Base-by-base conservation (phyloP, 2,113 vertebrate genomes). In the Calypte anna region DNA sequence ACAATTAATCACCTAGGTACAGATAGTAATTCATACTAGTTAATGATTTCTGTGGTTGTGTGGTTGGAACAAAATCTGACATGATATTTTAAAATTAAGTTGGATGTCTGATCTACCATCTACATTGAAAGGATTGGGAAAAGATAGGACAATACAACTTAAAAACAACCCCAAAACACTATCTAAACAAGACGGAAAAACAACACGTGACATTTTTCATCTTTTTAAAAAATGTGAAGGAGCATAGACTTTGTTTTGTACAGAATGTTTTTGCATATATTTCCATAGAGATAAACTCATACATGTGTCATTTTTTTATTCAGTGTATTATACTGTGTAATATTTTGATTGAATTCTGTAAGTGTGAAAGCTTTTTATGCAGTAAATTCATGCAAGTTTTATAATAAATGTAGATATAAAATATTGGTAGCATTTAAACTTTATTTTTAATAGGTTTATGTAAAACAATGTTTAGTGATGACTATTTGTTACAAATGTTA, bases 111-210 rank as follows among this genome's bases (percentile, higher is more conserved):
- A 61, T 66, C 67, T 86, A 53, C 44, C 72, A 83, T 77, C 72
- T 76, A 33, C 19, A 68, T 36, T 73, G 11, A 76, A 91, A 88
- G 6, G 13, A 57, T 6, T 27, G 30, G 13, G 75, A 92, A 92
- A 74, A 21, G n/a, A 9, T 72, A 59, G 20, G 83, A 54, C 7
- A 50, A 1, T 28, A 27, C 10, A 64, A 59, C 40, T 40, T 40
- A 40, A 40, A 9, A 57, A 70, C 48, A 54, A 22, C 8, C 0
- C 1, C 0, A 13, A 0, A 1, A 0, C 28, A 30, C 18, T 23
- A 16, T 57, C 38, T 54, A 43, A 96, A 81, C 20, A 72, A 55
- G 36, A 91, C 1, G 1, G 7, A 54, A 63, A 62, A 68, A 6
- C 3, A 40, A 54, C 1, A 4, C 4, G 72, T 38, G 64, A 24